Evolutionary conservation across 1,140 invertebrate species (phyloP), one percentile per base, ranked within the genome.

Genomic region (Propsilocerus akamusi): DNA sequence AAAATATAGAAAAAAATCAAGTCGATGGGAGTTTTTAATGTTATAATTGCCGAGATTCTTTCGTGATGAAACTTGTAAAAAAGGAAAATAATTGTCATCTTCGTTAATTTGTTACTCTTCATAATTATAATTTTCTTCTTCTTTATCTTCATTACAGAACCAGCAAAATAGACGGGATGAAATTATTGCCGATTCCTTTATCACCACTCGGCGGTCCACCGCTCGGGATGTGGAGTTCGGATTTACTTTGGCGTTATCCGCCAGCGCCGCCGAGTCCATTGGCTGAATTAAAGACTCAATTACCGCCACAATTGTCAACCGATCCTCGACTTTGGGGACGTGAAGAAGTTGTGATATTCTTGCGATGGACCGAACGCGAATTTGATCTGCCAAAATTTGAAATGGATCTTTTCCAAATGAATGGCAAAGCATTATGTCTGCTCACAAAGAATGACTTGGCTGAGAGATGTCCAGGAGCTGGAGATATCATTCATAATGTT

Each of bases 381-480:
- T 96, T 91, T 62, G 90, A 94, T 60, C 68, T 97, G 49, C 88
- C 90, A 14, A 77, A 81, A 51, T 84, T 96, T 58, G 86, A 94
- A 61, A 82, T 89, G 74, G 89, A 94, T 58, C 80, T 89, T 69
- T 95, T 97, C 66, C 89, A 93, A 71, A 94, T 97, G 89, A 97
- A 97, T 66, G 93, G 92, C 80, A 94, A 94, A 70, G 91, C 90
- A 1, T 64, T 95, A 49, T 93, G 89, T 62, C 69, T 97, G 28
- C 67, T 95, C 50, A 93, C 85, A 17, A 86, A 93, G 63, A 78
- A 77, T 4, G 91, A 96, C 67, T 74, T 96, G 51, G 86, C 82
- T 5, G 90, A 93, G 59, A 72, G 92, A 50, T 88, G 87, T 55
- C 89, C 90, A 0, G 84, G 88, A 0, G 87, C 88, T 14, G 92